These are phyloP conservation scores for Lepeophtheirus salmonis DNA, from an alignment of 1,140 invertebrate species.

Conservation along the genomic window DNA sequence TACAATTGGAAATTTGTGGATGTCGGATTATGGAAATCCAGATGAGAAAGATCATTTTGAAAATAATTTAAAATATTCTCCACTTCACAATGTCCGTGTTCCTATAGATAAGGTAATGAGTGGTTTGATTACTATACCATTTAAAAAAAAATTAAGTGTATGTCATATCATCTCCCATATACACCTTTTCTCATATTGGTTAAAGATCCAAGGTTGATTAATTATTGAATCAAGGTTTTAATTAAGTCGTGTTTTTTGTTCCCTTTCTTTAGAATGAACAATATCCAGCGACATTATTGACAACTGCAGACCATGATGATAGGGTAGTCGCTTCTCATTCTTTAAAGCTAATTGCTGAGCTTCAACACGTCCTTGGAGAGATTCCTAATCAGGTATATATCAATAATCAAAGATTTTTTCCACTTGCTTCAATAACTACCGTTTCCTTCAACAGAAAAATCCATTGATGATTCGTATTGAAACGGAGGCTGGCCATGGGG, in stretches of 20 bases:
- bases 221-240: no score
- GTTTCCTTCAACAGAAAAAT: conserved; percentile 42
- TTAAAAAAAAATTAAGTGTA: no score
- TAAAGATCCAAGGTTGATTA: no score
- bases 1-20: conserved; percentile 92
- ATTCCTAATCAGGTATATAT: conserved; percentile 34
- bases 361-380: conserved; percentile 53
- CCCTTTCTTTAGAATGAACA: no score
- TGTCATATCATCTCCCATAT: no score
- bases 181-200: no score
- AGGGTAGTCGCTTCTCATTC: conserved; percentile 87
- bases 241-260: no score
- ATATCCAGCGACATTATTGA: conserved; percentile 73
- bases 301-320: conserved; percentile 96
- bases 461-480: conserved; percentile 76
- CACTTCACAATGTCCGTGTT: conserved; percentile 69
- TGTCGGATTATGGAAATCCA: conserved; percentile 80
- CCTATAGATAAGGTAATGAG: conserved; percentile 36
- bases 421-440: not conserved
- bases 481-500: conserved; percentile 86
- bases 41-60: conserved; percentile 72
- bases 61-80: conserved; percentile 76
- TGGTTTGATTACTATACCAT: no score
- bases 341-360: conserved; percentile 75
- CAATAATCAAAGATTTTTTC: not conserved